Conservation (phyloP, 1,140 invertebrate species). For the Brachionus rubens region DNA sequence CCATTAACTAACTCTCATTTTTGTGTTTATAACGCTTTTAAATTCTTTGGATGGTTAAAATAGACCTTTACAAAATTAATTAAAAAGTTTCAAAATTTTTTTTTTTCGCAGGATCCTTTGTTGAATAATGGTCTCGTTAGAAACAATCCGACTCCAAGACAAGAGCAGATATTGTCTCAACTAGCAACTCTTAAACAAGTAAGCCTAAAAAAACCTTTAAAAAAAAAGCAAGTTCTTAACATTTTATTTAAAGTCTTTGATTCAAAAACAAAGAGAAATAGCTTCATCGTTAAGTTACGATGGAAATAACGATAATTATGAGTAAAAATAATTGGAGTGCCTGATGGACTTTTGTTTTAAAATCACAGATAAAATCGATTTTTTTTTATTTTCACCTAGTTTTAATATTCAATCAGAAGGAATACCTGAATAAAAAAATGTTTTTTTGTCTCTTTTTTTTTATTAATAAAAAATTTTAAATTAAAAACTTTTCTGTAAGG, state of each 20-base stretch:
- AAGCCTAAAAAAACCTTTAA: background rate
- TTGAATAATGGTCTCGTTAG: constrained; percentile 54
- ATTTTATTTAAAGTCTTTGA: constrained; percentile 1
- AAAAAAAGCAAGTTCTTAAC: background rate
- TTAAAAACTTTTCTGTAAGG: too few species aligned
- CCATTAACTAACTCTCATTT: too few species aligned
- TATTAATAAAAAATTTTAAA: too few species aligned
- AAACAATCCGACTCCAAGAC: constrained; percentile 55
- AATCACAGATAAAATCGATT: background rate
- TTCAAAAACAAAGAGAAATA: constrained; percentile 32
- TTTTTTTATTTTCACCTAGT: background rate
- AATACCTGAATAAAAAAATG: too few species aligned
- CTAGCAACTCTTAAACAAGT: constrained; percentile 56
- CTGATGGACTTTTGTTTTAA: too few species aligned
- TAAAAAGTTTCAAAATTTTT: background rate
- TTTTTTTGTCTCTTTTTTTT: too few species aligned
- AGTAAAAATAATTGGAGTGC: background rate
- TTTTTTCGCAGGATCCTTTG: constrained; percentile 53
- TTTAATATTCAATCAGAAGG: too few species aligned
- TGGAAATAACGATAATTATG: constrained; percentile 5
- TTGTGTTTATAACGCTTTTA: too few species aligned
- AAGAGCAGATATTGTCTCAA: constrained; percentile 56
- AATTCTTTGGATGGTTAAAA: too few species aligned
- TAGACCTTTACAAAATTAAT: too few species aligned
- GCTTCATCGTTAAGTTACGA: constrained; percentile 1